These are phyloP conservation scores for Chrysochloris asiatica DNA, from an alignment of 2,113 vertebrate species.

Conservation along the genomic window DNA sequence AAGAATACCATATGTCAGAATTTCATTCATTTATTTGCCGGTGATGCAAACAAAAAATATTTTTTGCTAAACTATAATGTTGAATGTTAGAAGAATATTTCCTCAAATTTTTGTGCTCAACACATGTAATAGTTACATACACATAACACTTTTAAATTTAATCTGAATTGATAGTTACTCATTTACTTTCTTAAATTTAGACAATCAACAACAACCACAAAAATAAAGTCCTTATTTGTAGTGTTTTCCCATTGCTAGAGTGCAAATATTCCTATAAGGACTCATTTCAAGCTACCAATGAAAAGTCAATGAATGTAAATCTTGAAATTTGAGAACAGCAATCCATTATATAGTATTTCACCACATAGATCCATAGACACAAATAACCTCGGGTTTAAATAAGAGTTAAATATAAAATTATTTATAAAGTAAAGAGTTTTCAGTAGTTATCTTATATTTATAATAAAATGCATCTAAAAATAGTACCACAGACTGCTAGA, in stretches of 20 bases:
- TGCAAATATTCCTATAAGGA: background rate
- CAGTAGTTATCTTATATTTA: background rate
- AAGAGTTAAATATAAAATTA: background rate
- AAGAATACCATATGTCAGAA: no score
- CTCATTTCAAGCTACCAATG: background rate
- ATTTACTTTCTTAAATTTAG: background rate
- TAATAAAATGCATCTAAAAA: background rate
- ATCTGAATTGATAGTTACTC: background rate
- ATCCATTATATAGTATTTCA: background rate
- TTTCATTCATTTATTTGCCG: no score
- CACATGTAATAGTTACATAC: background rate
- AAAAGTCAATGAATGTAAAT: background rate
- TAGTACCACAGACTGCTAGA: no score
- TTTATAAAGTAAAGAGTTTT: background rate
- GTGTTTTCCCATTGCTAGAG: no score
- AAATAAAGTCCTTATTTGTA: background rate
- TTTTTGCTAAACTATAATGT: background rate
- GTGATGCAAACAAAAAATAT: no score
- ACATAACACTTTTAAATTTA: background rate
- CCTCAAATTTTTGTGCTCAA: background rate
- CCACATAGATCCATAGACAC: background rate
- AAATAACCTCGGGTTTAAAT: background rate
- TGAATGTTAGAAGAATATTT: no score
- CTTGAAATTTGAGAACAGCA: no score
- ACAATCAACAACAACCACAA: background rate